phyloP scores from a whole-genome alignment of 2,888 invertebrate species.

The Eristalis intricaria region DNA sequence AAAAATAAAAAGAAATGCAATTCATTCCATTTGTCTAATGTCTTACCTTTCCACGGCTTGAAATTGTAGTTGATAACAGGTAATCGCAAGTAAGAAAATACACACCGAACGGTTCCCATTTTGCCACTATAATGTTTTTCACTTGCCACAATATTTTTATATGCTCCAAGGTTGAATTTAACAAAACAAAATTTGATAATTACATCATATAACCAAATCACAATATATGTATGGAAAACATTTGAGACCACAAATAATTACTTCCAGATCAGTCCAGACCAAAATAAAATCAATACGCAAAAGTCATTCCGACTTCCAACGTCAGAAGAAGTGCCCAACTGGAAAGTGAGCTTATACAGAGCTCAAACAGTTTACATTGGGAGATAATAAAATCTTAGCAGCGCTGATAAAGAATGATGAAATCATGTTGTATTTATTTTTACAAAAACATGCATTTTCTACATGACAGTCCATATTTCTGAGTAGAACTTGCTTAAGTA shows the following conservation, averaged over 20 bases:
- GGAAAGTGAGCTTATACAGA: neutral
- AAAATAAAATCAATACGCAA: neutral
- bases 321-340: neutral
- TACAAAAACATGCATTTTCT: no score
- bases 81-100: slow-evolving; percentile 24
- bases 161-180: neutral
- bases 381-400: neutral
- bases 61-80: slow-evolving; percentile 12
- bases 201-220: slow-evolving; percentile 20
- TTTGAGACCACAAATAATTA: neutral
- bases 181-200: slow-evolving; percentile 11
- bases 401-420: no score
- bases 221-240: neutral
- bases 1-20: neutral
- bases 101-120: slow-evolving; percentile 25
- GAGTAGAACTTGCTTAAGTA: no score
- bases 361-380: neutral
- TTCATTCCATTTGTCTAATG: neutral
- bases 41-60: slow-evolving; percentile 10
- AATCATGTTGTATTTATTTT: no score
- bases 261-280: neutral
- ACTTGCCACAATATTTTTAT: slow-evolving; percentile 11
- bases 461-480: no score
- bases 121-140: slow-evolving; percentile 4
- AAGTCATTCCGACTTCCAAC: neutral